These are phyloP conservation scores for Danio kyathit DNA, from an alignment of 2,797 vertebrate species.

Conservation along the genomic window DNA sequence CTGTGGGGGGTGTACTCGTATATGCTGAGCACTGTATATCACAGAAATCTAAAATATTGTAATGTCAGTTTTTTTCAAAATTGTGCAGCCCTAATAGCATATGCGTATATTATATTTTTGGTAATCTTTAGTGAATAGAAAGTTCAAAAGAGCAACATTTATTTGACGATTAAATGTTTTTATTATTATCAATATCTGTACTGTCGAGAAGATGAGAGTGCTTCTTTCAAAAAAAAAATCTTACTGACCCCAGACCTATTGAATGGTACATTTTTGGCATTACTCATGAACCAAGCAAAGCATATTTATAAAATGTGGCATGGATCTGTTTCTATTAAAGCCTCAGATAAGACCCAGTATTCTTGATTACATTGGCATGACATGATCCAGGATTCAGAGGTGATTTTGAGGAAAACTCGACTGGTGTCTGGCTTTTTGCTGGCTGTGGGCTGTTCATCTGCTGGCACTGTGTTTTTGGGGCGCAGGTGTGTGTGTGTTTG, in stretches of 20 bases:
- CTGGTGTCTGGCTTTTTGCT: constrained; percentile 38
- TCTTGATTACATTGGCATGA: constrained; percentile 43
- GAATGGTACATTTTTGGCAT: neutral
- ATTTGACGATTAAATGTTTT: neutral
- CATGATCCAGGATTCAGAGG: constrained; percentile 50
- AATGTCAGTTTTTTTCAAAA: too few species aligned
- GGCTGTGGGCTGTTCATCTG: constrained; percentile 31
- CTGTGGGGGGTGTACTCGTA: too few species aligned
- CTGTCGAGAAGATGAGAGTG: too few species aligned
- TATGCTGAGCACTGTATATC: too few species aligned
- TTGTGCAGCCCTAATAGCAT: too few species aligned
- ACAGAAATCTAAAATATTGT: too few species aligned
- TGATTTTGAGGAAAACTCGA: constrained; percentile 36
- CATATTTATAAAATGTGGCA: constrained; percentile 27
- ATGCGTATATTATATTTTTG: neutral
- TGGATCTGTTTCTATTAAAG: constrained; percentile 36
- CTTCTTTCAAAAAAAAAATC: neutral
- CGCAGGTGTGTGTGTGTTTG: constrained; percentile 44
- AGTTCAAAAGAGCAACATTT: neutral
- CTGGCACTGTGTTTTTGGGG: constrained; percentile 20
- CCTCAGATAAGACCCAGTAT: constrained; percentile 23
- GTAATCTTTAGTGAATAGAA: neutral
- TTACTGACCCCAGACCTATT: neutral
- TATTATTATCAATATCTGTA: neutral
- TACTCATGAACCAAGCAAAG: neutral